Percentiles rank a stretch among this genome's conserved stretches.
These are phyloP conservation scores for Oryzias dopingdopingensis DNA, from an alignment of 2,797 vertebrate genomes.

Conservation along the genomic window DNA sequence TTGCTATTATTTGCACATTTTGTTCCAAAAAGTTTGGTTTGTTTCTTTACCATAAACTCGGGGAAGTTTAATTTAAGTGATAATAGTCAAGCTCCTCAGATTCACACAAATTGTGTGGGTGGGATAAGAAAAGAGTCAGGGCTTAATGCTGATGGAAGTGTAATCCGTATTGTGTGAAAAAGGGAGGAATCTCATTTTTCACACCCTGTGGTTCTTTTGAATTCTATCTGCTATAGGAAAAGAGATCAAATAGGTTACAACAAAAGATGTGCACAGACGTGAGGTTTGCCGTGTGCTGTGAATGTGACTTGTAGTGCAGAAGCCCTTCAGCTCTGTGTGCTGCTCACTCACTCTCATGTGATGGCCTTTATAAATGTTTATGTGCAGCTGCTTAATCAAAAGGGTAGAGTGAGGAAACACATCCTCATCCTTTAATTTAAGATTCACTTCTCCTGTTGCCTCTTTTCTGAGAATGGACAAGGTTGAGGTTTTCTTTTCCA, in stretches of 20 bases:
- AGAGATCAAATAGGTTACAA: not conserved
- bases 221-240: conserved; percentile 1
- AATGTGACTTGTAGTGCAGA: not conserved
- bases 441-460: no score
- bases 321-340: not conserved
- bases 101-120: conserved; percentile 5
- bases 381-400: not conserved
- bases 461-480: no score
- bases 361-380: not conserved
- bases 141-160: not conserved
- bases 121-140: not conserved
- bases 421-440: no score
- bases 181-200: not conserved
- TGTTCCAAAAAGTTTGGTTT: no score
- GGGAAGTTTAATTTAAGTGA: conserved; percentile 22
- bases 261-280: conserved; percentile 1
- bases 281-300: not conserved
- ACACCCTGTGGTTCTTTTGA: not conserved
- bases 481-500: no score
- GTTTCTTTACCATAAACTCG: no score
- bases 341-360: conserved; percentile 9
- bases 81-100: conserved; percentile 5
- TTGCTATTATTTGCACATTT: no score
- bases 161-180: not conserved
- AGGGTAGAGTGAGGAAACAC: not conserved